Base-by-base conservation (phyloP, 2,113 vertebrate species). In the Leptobrachium ailaonicum region DNA sequence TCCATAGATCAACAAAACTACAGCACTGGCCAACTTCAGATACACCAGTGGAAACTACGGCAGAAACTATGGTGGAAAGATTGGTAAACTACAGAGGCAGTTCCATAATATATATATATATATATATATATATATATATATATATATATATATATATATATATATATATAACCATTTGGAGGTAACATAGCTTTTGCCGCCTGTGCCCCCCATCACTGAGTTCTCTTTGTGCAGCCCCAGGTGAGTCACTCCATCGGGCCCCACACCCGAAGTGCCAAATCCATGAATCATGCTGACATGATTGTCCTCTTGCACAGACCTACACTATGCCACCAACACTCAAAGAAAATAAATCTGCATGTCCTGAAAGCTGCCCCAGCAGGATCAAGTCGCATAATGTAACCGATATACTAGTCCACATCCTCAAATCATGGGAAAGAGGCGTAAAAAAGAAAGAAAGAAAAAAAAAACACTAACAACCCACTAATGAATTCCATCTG, bases 401-500 rank as follows among this genome's bases (percentile, higher is more conserved):
- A 64, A 62, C 42, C 12, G 42, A 72, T 53, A 79, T 11, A 12
- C 13, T 54, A 79, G 42, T 13, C 63, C 76, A 41, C 60, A 73
- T 47, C 50, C 71, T 1, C 2, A 74, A 45, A 68, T 32, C 64
- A 41, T 75, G 66, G 72, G 79, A 75, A 80, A 72, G 41, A 12
- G 20, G 20, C 20, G 20, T 32, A 58, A 73, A 20, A 50, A 50
- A 8, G 8, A 4, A 5, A 5, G 8, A 50, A 50, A 50, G 8
- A 50, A 50, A 50, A 50, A 47, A 50, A 50, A 50, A 1, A 1
- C 4, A 8, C 47, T 50, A 50, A 50, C 47, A 4, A 67, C 5
- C 63, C 41, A 62, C 41, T 81, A 75, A 81, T 75, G 45, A 32
- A 44, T 81, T 75, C 71, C 79, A 75, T 50, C 64, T 81, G 79